Evolutionary conservation across 2,888 invertebrate species (phyloP), one percentile per base, ranked within the genome.

Genomic region (Eupithecia pulchellata): DNA sequence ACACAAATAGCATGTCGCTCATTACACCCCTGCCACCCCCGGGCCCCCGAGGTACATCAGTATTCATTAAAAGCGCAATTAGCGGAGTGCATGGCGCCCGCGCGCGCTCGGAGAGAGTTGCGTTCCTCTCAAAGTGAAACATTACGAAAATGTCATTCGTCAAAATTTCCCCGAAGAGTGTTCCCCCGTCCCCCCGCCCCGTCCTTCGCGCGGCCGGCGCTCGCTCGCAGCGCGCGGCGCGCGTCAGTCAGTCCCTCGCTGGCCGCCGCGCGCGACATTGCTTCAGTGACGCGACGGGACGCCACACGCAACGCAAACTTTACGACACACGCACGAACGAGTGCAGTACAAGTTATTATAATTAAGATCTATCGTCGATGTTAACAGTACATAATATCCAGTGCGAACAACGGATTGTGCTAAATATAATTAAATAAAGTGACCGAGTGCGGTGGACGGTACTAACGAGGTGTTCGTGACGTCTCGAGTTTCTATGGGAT

Each of bases 111-210:
- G 77, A 78, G 72, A 73, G 76, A 75, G 73, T 73, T 74, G 80
- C 78, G 79, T 75, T 83, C 74, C 81, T 83, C 82, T 81, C 84
- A 81, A 86, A 86, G 84, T 84, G 85, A 84, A 84, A 86, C 88
- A 84, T 88, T 87, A 86, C 87, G 86, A 84, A 87, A 87, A 89
- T 89, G 89, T 89, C 89, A 87, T 89, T 89, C 90, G 89, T 90
- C 90, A 89, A 88, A 89, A 89, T 89, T 89, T 90, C 89, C 89
- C 89, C 82, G 84, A 88, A 88, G 90, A 88, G 82, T 81, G 80
- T 66, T 57, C 66, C 42, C 68, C 68, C 66, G 67, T 64, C 34
- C 65, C 60, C 69, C 30, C 20, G 57, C 20, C 32, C 67, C 20
- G n/a, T 27, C 64, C 34, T 11, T 4, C 63, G 42, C 61, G 32